Evolutionary conservation across 1,140 invertebrate genomes (phyloP).

Genomic region (Magallana ariakensis): DNA sequence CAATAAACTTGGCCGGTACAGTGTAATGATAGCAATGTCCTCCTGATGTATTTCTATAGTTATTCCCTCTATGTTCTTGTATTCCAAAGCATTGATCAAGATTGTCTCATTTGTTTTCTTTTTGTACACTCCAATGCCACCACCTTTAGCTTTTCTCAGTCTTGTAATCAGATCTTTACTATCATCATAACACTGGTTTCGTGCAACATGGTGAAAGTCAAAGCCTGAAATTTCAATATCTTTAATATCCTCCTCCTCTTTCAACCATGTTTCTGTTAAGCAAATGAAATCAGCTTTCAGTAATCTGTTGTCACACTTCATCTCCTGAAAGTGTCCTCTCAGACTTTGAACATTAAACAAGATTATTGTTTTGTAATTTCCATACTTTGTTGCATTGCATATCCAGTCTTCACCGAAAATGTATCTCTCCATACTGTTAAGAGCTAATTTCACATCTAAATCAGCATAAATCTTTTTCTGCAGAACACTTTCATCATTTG

Average conservation of each 20-base stretch:
- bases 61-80: too few relatives aligned
- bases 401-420: not conserved
- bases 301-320: not conserved
- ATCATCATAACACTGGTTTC: not conserved
- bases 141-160: not conserved
- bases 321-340: not conserved
- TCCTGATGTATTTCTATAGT: too few relatives aligned
- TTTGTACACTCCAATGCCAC: not conserved
- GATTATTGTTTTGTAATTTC: not conserved
- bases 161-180: not conserved
- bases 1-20: not conserved
- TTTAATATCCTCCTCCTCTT: not conserved
- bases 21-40: not conserved
- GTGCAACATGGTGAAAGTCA: conserved; percentile 9
- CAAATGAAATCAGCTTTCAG: conserved; percentile 10
- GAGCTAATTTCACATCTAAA: not conserved
- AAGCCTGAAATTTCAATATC: conserved; percentile 13
- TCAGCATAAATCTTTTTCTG: conserved; percentile 39
- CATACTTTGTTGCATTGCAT: too few relatives aligned
- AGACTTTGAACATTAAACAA: conserved; percentile 41
- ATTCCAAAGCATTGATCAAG: conserved; percentile 12
- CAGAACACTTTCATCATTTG: not conserved
- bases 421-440: conserved; percentile 23
- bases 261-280: conserved; percentile 40
- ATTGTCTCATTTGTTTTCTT: not conserved